phyloP scores from a whole-genome alignment of 2,888 invertebrate genomes.

The Zelleria hepariella region DNA sequence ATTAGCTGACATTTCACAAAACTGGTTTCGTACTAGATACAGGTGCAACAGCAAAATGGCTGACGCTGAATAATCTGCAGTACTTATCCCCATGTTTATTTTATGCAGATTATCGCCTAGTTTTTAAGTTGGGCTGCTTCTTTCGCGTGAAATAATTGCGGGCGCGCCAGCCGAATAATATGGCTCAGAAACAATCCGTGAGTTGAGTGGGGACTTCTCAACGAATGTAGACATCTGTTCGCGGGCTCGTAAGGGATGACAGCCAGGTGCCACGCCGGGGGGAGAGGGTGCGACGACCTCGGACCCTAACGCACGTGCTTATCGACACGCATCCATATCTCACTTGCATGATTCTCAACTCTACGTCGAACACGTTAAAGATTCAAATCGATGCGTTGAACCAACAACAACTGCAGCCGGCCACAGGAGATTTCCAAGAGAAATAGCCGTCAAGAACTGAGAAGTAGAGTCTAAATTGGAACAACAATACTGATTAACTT shows the following conservation, averaged over 20 bases:
- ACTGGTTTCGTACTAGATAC: slow-evolving; percentile 31
- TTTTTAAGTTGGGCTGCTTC: neutral
- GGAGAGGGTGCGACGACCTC: slow-evolving; percentile 63
- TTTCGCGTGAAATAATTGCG: neutral
- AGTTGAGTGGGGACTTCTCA: slow-evolving; percentile 31
- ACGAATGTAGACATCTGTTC: slow-evolving; percentile 51
- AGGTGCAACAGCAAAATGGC: slow-evolving; percentile 16
- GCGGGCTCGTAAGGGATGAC: slow-evolving; percentile 37
- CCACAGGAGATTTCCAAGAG: neutral
- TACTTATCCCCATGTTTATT: neutral
- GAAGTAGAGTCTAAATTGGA: slow-evolving; percentile 2
- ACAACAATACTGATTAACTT: neutral
- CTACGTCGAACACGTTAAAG: neutral
- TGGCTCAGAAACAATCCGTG: neutral
- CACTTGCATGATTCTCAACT: neutral
- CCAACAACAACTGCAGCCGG: neutral
- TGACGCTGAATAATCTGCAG: neutral
- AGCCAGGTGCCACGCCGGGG: slow-evolving; percentile 60
- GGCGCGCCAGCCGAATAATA: neutral
- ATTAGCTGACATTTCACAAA: slow-evolving; percentile 42
- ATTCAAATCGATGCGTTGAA: neutral
- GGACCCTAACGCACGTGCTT: slow-evolving; percentile 41
- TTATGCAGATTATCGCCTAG: neutral
- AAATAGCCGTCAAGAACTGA: neutral
- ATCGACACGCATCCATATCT: slow-evolving; percentile 4